Percentiles rank a stretch among this genome's conserved stretches.
Conservation (phyloP, 2,888 invertebrate species). For the Luperina testacea region DNA sequence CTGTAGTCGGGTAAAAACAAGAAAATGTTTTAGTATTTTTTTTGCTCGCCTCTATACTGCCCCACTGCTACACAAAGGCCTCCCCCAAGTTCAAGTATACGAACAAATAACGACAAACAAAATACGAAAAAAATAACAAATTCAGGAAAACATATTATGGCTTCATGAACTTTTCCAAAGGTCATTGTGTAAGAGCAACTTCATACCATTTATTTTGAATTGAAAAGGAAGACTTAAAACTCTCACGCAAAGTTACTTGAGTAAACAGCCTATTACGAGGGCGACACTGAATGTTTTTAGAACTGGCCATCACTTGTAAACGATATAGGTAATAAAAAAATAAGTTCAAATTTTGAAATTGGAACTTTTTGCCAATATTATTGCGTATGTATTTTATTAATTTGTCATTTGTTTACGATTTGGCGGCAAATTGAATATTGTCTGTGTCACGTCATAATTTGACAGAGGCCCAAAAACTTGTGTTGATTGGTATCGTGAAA, state of each 20-base stretch:
- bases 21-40: neutral
- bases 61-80: neutral
- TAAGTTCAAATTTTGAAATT: too few relatives aligned
- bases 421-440: too few relatives aligned
- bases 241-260: neutral
- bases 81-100: neutral
- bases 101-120: neutral
- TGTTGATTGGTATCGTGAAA: too few relatives aligned
- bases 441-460: too few relatives aligned
- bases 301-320: too few relatives aligned
- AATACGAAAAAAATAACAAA: neutral
- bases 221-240: constrained; percentile 18
- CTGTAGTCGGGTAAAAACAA: neutral
- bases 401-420: too few relatives aligned
- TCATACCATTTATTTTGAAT: constrained; percentile 3
- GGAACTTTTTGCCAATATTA: too few relatives aligned
- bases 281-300: too few relatives aligned
- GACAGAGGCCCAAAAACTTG: too few relatives aligned
- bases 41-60: neutral
- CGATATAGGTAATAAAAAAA: too few relatives aligned
- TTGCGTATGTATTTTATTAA: too few relatives aligned
- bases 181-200: neutral
- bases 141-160: constrained; percentile 17
- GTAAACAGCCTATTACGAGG: neutral
- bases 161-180: constrained; percentile 25